Evolutionary conservation across 2,797 vertebrate species (phyloP), one percentile per base, ranked within the genome.

Genomic region (Nothura maculosa): DNA sequence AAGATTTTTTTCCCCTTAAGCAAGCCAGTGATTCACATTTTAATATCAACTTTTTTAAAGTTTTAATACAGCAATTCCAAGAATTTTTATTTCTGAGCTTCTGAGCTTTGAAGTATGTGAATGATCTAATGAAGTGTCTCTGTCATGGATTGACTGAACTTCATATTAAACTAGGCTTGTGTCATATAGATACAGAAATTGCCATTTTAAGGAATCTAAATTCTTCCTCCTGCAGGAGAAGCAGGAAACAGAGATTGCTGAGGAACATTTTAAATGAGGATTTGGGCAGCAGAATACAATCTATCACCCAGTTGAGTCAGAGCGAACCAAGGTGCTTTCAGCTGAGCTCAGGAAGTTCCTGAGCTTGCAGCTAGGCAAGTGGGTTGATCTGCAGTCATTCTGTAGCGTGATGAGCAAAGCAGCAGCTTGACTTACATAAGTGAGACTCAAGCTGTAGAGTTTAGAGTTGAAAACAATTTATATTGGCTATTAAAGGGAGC

Each of bases 381-480:
- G 0, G 14, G 52, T 55, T 67, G 47, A 32, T 69, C 4, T 6
- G 55, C 80, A 25, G 17, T 16, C 1, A 3, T 75, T 87, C 2
- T 0, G 34, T 67, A 0, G 2, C 0, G 1, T 94, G 87, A 88
- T 92, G 77, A 89, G 48, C 55, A 94, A 93, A 96, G 80, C 93
- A 95, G 0, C 61, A 92, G 40, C 82, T 77, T 89, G 80, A 43
- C 74, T 89, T 95, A 76, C 57, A 0, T 85, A 85, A 93, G 87
- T 32, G 74, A 90, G 94, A 72, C 61, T 91, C 85, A 74, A 89
- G 52, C 76, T 92, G 60, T 20, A 62, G 79, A 94, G 36, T 63
- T 90, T 70, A 30, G 64, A 92, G 60, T 45, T 94, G 82, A 85
- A 95, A 95, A 95, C 86, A 89, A 88, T 93, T 92, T 95, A 50